Conservation (phyloP, 2,113 vertebrate species). For the Gopherus flavomarginatus region DNA sequence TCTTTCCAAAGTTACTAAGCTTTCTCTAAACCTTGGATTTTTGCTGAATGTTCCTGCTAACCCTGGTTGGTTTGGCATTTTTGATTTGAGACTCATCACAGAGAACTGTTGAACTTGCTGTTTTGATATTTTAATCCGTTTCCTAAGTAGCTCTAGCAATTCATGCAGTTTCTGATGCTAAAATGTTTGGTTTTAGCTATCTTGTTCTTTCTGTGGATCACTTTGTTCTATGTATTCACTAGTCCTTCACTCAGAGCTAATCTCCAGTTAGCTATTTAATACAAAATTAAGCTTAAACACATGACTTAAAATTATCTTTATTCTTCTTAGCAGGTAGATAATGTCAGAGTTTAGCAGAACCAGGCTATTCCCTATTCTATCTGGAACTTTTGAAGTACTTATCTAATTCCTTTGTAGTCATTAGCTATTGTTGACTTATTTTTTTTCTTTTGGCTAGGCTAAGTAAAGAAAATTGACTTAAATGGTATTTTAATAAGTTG, state of each 20-base stretch:
- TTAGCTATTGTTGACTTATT: slow-evolving; percentile 17
- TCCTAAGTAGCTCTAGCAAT: background rate
- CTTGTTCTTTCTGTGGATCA: slow-evolving; percentile 6
- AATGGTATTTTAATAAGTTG: slow-evolving; percentile 68
- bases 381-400: slow-evolving; percentile 55
- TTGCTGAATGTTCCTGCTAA: background rate
- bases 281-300: slow-evolving; percentile 72
- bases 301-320: slow-evolving; percentile 59
- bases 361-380: background rate
- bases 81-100: slow-evolving; percentile 23
- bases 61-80: background rate
- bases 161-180: background rate
- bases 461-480: slow-evolving; percentile 65
- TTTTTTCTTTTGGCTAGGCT: background rate
- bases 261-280: slow-evolving; percentile 44
- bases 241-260: background rate
- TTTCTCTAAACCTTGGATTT: background rate
- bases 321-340: slow-evolving; percentile 19
- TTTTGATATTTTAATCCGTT: background rate
- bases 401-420: slow-evolving; percentile 55
- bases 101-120: background rate
- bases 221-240: background rate
- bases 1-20: background rate
- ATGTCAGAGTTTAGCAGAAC: slow-evolving; percentile 38
- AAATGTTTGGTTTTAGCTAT: background rate